A percentile compares a stretch with the other conserved stretches of the same genome.
Evolutionary conservation across 2,113 vertebrate genomes (phyloP).

Genomic region (Hippocampus mohnikei): DNA sequence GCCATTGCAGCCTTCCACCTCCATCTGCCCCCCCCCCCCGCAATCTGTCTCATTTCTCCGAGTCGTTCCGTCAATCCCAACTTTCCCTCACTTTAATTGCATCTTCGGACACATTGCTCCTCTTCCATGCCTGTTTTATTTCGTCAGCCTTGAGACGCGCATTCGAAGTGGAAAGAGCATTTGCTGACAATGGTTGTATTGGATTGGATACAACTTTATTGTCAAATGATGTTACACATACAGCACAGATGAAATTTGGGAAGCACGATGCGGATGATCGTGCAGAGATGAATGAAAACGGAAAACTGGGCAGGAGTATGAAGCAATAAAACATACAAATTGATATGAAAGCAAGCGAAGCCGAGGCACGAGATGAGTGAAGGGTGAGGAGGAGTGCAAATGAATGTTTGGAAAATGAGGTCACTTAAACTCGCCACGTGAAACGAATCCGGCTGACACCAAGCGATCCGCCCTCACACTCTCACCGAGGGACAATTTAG

Average conservation of each 20-base stretch:
- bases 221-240: too few relatives aligned
- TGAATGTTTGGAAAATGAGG: neutral
- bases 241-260: too few relatives aligned
- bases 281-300: neutral
- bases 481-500: too few relatives aligned
- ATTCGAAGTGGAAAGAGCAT: constrained; percentile 31
- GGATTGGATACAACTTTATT: too few relatives aligned
- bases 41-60: constrained; percentile 37
- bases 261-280: neutral
- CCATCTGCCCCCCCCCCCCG: constrained; percentile 20
- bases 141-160: constrained; percentile 21
- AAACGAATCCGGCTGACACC: neutral
- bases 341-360: neutral
- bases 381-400: neutral
- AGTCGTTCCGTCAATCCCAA: constrained; percentile 4
- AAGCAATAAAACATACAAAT: constrained; percentile 1
- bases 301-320: neutral
- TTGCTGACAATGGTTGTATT: constrained; percentile 12
- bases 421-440: neutral
- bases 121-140: constrained; percentile 2
- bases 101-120: constrained; percentile 25
- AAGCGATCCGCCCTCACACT: too few relatives aligned
- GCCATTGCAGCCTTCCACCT: constrained; percentile 32
- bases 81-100: constrained; percentile 9
- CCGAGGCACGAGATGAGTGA: neutral